These are phyloP conservation scores for Crenichthys baileyi DNA, from an alignment of 2,797 vertebrate species.

Conservation along the genomic window DNA sequence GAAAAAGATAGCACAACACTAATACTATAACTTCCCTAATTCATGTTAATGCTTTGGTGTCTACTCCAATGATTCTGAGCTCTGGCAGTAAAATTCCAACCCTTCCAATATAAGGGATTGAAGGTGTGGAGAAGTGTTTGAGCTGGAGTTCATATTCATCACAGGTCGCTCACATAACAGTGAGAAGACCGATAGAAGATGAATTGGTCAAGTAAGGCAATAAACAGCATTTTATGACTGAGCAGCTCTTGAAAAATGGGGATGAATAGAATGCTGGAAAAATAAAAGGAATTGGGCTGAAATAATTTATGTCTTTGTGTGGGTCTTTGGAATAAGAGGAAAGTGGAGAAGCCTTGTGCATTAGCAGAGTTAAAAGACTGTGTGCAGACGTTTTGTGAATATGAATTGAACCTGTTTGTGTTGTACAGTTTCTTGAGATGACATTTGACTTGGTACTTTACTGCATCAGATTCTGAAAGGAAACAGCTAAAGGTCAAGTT, in stretches of 20 bases:
- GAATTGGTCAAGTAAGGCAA: slow-evolving; percentile 29
- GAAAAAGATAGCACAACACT: background rate
- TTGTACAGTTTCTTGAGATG: background rate
- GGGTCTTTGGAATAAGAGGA: slow-evolving; percentile 3
- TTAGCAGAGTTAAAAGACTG: background rate
- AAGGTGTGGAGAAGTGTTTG: background rate
- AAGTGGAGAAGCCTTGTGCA: slow-evolving; percentile 11
- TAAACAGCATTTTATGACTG: slow-evolving; percentile 32
- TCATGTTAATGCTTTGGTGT: background rate
- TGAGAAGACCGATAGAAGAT: slow-evolving; percentile 34
- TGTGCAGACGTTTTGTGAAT: background rate
- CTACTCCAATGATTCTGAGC: background rate
- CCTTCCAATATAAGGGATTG: background rate
- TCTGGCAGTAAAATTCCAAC: background rate
- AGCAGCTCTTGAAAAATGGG: slow-evolving; percentile 27
- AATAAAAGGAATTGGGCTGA: slow-evolving; percentile 2
- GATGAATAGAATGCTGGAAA: slow-evolving; percentile 14
- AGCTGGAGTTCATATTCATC: slow-evolving; percentile 17
- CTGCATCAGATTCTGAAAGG: background rate
- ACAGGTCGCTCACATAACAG: slow-evolving; percentile 11
- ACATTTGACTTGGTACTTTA: background rate
- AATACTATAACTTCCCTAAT: background rate
- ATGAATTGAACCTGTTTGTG: background rate
- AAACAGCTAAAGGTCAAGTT: background rate
- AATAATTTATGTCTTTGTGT: slow-evolving; percentile 15